A percentile compares a stretch with the other conserved stretches of the same genome.
These are phyloP conservation scores for Plecotus auritus DNA, from an alignment of 2,113 vertebrate genomes.

Conservation along the genomic window DNA sequence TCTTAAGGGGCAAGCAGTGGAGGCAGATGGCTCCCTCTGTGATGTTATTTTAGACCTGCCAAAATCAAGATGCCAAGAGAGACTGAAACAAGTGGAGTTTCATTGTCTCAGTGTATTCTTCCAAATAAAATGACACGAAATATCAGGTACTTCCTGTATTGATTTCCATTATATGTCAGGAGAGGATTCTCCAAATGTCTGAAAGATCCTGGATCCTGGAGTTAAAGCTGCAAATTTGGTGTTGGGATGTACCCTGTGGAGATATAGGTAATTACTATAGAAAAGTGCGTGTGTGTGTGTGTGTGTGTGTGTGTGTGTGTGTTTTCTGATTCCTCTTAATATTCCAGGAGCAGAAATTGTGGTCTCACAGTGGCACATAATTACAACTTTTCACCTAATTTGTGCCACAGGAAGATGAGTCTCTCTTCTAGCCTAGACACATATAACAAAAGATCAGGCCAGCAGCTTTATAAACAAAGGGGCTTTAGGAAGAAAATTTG, in stretches of 20 bases:
- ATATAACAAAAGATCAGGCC: not conserved
- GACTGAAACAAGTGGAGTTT: not conserved
- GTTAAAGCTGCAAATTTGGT: not conserved
- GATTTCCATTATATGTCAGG: not conserved
- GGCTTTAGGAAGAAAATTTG: not conserved
- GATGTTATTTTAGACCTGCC: not conserved
- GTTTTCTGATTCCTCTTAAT: not conserved
- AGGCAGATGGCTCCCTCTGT: not conserved
- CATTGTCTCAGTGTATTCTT: not conserved
- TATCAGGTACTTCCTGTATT: not conserved
- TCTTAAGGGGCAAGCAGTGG: not conserved
- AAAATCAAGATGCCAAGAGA: conserved; percentile 28
- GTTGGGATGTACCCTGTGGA: not conserved
- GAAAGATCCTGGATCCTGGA: not conserved
- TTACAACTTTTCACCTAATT: not conserved
- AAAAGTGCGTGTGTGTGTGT: not conserved
- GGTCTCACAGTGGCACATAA: not conserved
- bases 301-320: not conserved
- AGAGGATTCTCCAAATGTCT: not conserved
- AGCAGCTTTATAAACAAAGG: not conserved
- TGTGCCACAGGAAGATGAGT: not conserved
- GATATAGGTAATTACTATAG: not conserved
- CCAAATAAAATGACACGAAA: conserved; percentile 18
- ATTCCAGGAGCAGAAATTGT: not conserved
- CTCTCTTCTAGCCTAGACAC: not conserved